Evolutionary conservation across 2,797 vertebrate genomes (phyloP).

Genomic region (Coreius guichenoti): DNA sequence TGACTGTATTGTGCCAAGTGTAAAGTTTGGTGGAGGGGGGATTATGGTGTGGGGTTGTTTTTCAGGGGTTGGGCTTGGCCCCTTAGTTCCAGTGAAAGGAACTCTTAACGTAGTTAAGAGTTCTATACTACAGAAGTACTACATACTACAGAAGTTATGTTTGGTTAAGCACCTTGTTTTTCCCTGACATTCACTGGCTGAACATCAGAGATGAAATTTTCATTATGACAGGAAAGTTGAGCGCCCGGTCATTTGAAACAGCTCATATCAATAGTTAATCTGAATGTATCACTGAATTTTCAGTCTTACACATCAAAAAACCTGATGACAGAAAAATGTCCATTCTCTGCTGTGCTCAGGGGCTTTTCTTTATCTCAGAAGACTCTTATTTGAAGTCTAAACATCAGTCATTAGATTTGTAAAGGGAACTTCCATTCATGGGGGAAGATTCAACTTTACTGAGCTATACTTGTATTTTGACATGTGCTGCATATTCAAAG

Average conservation of each 20-base stretch:
- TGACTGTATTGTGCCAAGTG: too few species aligned
- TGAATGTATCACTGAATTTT: constrained; percentile 16
- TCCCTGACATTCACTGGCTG: constrained; percentile 3
- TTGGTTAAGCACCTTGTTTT: constrained; percentile 15
- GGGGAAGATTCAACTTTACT: constrained; percentile 35
- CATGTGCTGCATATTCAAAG: background rate
- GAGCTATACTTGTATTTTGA: constrained; percentile 1
- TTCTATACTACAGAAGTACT: constrained; percentile 11
- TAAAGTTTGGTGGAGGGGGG: too few species aligned
- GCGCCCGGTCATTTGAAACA: background rate
- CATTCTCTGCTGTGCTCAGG: background rate
- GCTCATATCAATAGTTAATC: constrained; percentile 35
- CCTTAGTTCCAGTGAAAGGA: too few species aligned
- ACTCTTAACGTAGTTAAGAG: too few species aligned
- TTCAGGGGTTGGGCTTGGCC: too few species aligned
- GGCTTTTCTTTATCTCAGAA: constrained; percentile 7
- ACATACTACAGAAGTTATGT: background rate
- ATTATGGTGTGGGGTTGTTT: too few species aligned
- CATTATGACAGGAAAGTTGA: background rate
- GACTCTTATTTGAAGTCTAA: background rate
- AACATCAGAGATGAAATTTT: constrained; percentile 20
- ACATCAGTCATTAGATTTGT: constrained; percentile 14
- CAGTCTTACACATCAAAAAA: constrained; percentile 25
- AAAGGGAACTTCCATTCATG: constrained; percentile 44
- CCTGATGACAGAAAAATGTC: constrained; percentile 22